These are phyloP conservation scores for Aporrectodea caliginosa DNA, from an alignment of 1,140 invertebrate species.

Conservation along the genomic window DNA sequence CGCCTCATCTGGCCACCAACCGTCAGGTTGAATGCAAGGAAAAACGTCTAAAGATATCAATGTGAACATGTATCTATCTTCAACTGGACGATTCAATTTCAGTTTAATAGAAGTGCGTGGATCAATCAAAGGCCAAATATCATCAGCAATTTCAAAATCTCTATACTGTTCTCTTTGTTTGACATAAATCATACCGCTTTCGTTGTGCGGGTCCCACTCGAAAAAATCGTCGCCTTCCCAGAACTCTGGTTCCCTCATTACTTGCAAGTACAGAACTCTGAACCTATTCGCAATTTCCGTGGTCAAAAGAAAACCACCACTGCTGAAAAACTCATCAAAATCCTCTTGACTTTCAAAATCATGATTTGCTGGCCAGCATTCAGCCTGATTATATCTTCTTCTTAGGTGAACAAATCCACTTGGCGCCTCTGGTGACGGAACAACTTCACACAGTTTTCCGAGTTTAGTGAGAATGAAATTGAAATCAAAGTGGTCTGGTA, in stretches of 20 bases:
- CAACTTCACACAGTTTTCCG: neutral
- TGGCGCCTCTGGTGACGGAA: neutral
- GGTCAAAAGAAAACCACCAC: no score
- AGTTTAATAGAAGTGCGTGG: no score
- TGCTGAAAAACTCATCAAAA: neutral
- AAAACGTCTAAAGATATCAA: neutral
- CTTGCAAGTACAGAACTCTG: neutral
- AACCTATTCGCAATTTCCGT: neutral
- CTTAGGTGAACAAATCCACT: neutral
- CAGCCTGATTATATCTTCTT: no score
- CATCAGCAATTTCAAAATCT: neutral
- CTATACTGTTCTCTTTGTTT: neutral
- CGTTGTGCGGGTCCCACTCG: neutral
- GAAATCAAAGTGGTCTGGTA: neutral
- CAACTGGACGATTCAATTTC: neutral
- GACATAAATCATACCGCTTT: neutral
- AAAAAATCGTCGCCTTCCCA: neutral
- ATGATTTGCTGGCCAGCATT: neutral
- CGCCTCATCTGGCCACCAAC: neutral
- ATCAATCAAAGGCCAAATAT: no score
- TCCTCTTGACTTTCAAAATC: neutral
- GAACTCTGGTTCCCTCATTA: neutral
- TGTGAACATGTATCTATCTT: neutral
- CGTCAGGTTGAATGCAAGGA: neutral
- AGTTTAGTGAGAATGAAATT: neutral